Evolutionary conservation across 2,797 vertebrate genomes (phyloP).

Genomic region (Knipowitschia caucasica): DNA sequence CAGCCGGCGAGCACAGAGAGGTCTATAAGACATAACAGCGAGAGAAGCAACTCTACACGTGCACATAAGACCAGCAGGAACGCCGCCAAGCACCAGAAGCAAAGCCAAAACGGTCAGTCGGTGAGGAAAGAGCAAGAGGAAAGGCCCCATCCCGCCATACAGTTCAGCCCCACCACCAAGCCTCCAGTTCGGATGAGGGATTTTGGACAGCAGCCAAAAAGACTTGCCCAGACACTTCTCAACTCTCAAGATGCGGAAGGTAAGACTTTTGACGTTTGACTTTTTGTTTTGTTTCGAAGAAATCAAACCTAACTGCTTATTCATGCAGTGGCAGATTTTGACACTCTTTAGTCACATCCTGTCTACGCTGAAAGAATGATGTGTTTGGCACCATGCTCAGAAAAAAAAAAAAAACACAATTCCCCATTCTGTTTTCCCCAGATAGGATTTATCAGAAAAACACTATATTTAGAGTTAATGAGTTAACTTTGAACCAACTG

Average conservation of each 20-base stretch:
- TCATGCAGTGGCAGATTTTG: conserved; percentile 19
- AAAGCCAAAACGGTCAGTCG: conserved; percentile 14
- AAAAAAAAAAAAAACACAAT: too few relatives aligned
- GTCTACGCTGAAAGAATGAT: conserved; percentile 48
- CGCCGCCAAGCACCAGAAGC: conserved; percentile 29
- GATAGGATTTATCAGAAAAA: conserved; percentile 46
- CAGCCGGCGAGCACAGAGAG: conserved; percentile 30
- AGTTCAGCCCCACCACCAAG: conserved; percentile 70
- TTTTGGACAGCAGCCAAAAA: conserved; percentile 53
- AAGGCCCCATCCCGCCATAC: conserved; percentile 55
- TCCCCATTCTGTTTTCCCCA: conserved; percentile 42
- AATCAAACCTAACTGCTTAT: conserved; percentile 9
- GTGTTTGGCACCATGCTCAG: conserved; percentile 48
- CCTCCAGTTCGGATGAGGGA: conserved; percentile 60
- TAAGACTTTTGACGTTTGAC: conserved; percentile 30
- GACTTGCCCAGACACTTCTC: conserved; percentile 61
- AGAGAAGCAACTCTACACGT: conserved; percentile 18
- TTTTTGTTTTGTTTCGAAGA: conserved; percentile 1
- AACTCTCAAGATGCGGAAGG: conserved; percentile 65
- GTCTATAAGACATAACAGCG: conserved; percentile 26
- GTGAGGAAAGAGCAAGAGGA: conserved; percentile 34
- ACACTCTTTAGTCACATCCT: conserved; percentile 46
- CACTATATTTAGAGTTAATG: conserved; percentile 19
- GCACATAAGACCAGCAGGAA: conserved; percentile 22
- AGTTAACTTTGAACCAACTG: conserved; percentile 16